Conservation (phyloP, 1,140 invertebrate species). For the Listronotus bonariensis region DNA sequence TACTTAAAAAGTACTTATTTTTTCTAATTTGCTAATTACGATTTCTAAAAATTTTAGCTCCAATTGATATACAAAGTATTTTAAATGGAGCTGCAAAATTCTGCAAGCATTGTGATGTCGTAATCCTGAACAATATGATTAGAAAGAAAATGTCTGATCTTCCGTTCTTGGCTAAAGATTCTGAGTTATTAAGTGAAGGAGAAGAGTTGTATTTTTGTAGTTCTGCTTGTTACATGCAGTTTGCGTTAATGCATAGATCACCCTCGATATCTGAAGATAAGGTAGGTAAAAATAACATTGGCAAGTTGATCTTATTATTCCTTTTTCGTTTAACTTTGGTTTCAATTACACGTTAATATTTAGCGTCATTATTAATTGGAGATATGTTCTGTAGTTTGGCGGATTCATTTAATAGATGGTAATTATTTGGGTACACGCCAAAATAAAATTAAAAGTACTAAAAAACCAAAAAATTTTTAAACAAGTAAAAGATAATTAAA, state of each 20-base stretch:
- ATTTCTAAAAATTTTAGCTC: conserved; percentile 57
- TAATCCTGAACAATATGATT: conserved; percentile 81
- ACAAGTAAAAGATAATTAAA: no score
- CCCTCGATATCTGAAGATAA: conserved; percentile 61
- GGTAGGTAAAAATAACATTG: conserved; percentile 45
- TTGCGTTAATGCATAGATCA: conserved; percentile 69
- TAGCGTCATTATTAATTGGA: no score
- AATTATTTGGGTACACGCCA: no score
- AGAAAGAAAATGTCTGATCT: conserved; percentile 82
- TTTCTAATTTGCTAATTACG: no score
- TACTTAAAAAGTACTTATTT: no score
- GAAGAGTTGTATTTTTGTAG: conserved; percentile 84
- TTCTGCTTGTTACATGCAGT: conserved; percentile 82
- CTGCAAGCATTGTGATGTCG: conserved; percentile 89
- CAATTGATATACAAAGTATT: conserved; percentile 87
- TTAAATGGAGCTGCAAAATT: conserved; percentile 87
- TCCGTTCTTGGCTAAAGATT: conserved; percentile 70
- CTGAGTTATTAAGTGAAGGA: conserved; percentile 64
- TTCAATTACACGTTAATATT: no score
- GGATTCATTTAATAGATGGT: no score
- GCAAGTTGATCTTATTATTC: background rate
- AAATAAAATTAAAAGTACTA: no score
- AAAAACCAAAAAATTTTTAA: no score
- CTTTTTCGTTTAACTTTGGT: background rate
- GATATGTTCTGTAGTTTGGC: no score